Evolutionary conservation across 1,140 invertebrate genomes (phyloP).

Genomic region (Neodiprion virginianus): DNA sequence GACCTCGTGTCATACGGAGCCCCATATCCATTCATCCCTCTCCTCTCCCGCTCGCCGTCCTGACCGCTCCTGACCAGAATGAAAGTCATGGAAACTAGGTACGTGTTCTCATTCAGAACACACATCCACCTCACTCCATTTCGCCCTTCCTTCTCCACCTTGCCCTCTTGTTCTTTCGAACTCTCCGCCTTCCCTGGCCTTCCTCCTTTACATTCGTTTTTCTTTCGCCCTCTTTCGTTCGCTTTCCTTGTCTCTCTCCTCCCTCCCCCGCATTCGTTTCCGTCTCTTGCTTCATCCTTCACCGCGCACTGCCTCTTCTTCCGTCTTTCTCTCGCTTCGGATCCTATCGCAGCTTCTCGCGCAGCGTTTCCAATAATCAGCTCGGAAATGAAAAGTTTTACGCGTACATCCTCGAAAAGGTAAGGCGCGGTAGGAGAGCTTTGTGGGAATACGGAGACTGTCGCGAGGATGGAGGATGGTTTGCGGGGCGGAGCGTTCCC

Average conservation of each 20-base stretch:
- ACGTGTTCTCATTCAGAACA: not conserved
- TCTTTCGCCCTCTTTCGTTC: no score
- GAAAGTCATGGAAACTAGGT: not conserved
- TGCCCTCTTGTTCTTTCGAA: no score
- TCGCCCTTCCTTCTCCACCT: not conserved
- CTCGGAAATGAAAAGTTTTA: conserved; percentile 7
- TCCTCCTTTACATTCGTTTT: no score
- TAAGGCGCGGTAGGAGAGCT: not conserved
- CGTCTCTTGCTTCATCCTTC: not conserved
- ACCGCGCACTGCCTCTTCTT: not conserved
- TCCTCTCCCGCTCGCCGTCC: not conserved
- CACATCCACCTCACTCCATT: not conserved
- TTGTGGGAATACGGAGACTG: not conserved
- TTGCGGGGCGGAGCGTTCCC: not conserved
- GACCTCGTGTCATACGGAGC: not conserved
- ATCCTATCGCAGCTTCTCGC: not conserved
- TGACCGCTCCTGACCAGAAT: not conserved
- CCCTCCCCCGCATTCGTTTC: no score
- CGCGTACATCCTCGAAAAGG: not conserved
- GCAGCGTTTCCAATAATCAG: conserved; percentile 5
- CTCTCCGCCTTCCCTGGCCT: no score
- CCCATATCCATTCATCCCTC: not conserved
- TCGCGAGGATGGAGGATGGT: not conserved
- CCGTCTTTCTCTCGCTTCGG: no score
- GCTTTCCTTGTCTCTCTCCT: no score